These are phyloP conservation scores for Chiloscyllium plagiosum DNA, from an alignment of 2,113 vertebrate genomes.

Conservation along the genomic window DNA sequence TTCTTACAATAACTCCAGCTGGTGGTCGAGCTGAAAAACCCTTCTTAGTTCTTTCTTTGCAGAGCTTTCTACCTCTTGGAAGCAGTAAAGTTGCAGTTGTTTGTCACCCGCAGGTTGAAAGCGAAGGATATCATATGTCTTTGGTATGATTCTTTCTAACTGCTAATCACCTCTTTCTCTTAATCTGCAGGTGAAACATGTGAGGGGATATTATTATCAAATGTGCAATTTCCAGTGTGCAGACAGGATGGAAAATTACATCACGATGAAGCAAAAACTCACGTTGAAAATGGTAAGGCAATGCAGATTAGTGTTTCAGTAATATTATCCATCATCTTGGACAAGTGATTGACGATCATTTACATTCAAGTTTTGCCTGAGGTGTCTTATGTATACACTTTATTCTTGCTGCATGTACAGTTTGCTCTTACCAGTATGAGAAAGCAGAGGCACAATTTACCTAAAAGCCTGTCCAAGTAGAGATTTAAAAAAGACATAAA, in stretches of 20 bases:
- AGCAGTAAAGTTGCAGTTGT: background rate
- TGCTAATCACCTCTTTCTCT: background rate
- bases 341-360: background rate
- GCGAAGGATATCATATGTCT: background rate
- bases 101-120: background rate
- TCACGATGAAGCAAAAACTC: background rate
- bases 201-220: background rate
- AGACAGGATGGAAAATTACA: background rate
- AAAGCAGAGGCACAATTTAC: background rate
- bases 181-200: background rate
- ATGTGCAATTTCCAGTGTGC: background rate
- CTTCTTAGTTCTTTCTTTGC: background rate
- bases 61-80: background rate
- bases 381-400: background rate
- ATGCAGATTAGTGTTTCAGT: too few species aligned
- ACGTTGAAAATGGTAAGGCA: too few species aligned
- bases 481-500: too few species aligned
- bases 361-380: background rate
- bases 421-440: background rate
- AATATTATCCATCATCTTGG: background rate
- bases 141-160: background rate
- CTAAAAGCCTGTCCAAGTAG: background rate
- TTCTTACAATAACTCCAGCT: too few species aligned
- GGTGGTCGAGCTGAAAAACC: too few species aligned
- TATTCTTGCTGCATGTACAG: background rate